Evolutionary conservation across 2,888 invertebrate genomes (phyloP).

Genomic region (Crocallis elinguaria): DNA sequence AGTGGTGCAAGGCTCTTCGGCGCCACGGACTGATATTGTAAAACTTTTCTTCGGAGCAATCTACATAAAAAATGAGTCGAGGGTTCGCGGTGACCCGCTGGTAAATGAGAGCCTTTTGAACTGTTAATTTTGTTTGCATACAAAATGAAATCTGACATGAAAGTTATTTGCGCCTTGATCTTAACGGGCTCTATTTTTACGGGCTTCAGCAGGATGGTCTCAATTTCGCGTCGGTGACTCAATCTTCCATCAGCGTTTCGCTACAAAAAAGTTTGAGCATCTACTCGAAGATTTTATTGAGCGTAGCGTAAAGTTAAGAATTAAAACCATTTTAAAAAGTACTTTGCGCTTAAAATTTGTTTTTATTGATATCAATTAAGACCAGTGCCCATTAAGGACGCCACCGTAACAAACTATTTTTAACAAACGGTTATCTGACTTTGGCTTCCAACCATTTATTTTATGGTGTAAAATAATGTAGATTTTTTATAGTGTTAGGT

Average conservation of each 20-base stretch:
- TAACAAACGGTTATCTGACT: too few relatives aligned
- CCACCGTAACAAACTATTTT: too few relatives aligned
- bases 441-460: too few relatives aligned
- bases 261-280: slow-evolving; percentile 2
- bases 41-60: slow-evolving; percentile 82
- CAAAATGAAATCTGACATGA: slow-evolving; percentile 77
- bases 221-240: slow-evolving; percentile 15
- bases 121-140: slow-evolving; percentile 83
- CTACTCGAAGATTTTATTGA: neutral
- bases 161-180: slow-evolving; percentile 71
- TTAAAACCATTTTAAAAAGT: neutral
- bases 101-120: slow-evolving; percentile 82
- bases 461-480: too few relatives aligned
- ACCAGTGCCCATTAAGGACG: too few relatives aligned
- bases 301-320: neutral
- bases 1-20: slow-evolving; percentile 57
- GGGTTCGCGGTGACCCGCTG: slow-evolving; percentile 77
- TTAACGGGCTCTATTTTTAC: slow-evolving; percentile 37
- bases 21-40: slow-evolving; percentile 77
- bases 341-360: neutral
- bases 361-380: too few relatives aligned
- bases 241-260: slow-evolving; percentile 1
- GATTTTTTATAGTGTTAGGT: too few relatives aligned
- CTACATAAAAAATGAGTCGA: slow-evolving; percentile 82
- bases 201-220: slow-evolving; percentile 6